Evolutionary conservation across 2,888 invertebrate genomes (phyloP).

Genomic region (Ormyrus nitidulus): DNA sequence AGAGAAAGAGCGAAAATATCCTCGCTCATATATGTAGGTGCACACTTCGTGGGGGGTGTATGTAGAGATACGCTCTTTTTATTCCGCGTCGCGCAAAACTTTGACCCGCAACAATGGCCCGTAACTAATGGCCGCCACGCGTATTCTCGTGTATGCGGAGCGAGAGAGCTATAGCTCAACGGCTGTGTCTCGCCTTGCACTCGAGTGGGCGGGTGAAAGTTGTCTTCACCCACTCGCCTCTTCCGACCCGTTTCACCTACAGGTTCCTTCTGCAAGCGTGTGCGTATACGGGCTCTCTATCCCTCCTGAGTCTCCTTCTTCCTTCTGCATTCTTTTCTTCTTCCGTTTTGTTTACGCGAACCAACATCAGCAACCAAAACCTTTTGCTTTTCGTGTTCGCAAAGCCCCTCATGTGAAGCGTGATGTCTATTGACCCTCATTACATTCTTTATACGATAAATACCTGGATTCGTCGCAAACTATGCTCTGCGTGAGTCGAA

Average conservation of each 20-base stretch:
- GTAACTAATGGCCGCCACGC: conserved; percentile 59
- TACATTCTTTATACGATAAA: conserved; percentile 47
- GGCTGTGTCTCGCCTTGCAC: conserved; percentile 46
- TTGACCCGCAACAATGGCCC: conserved; percentile 61
- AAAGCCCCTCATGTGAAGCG: background rate
- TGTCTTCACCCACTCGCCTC: conserved; percentile 62
- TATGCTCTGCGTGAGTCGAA: background rate
- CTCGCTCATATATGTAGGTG: background rate
- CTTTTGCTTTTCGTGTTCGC: no score
- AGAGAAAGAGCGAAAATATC: background rate
- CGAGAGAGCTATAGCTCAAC: background rate
- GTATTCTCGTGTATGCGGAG: background rate
- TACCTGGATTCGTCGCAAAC: background rate
- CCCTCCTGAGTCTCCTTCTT: background rate
- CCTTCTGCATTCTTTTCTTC: conserved; percentile 19
- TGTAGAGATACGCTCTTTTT: conserved; percentile 1
- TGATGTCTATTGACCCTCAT: conserved; percentile 33
- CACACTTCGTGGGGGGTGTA: no score
- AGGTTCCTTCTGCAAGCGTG: background rate
- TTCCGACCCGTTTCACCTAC: conserved; percentile 19
- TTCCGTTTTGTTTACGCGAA: conserved; percentile 20
- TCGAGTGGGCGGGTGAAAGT: conserved; percentile 71
- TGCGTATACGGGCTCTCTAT: background rate
- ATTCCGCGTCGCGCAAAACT: conserved; percentile 52
- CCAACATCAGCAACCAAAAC: background rate